Evolutionary conservation across 2,797 vertebrate genomes (phyloP).

Genomic region (Pristis pectinata): DNA sequence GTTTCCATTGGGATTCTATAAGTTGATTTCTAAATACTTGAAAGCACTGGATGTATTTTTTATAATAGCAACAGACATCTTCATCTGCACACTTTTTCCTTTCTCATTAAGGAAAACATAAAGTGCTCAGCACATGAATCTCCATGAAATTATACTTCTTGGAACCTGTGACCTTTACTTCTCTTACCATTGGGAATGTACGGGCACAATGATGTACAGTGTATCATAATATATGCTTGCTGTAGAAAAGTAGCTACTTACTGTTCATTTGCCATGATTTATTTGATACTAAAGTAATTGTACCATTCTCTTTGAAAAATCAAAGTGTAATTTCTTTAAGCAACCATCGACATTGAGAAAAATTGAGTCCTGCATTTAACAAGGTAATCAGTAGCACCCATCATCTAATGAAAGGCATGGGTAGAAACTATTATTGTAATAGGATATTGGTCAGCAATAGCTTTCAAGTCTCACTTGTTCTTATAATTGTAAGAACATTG

Average conservation of each 20-base stretch:
- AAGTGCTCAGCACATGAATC: constrained; percentile 23
- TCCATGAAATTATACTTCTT: constrained; percentile 42
- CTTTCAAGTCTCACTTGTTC: constrained; percentile 6
- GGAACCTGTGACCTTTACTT: constrained; percentile 49
- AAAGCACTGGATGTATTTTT: constrained; percentile 11
- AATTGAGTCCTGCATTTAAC: background rate
- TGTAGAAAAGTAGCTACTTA: constrained; percentile 34
- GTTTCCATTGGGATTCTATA: background rate
- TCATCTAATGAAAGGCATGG: background rate
- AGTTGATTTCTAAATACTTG: constrained; percentile 4
- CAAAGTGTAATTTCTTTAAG: constrained; percentile 3
- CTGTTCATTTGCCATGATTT: constrained; percentile 28
- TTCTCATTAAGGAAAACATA: constrained; percentile 20
- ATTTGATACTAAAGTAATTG: constrained; percentile 26
- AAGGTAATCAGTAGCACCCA: background rate
- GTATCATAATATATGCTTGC: constrained; percentile 40
- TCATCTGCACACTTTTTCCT: background rate
- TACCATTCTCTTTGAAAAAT: constrained; percentile 7
- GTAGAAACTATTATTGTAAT: background rate
- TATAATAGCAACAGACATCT: background rate
- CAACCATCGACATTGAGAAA: background rate
- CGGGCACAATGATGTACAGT: constrained; percentile 47
- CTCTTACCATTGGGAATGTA: constrained; percentile 41
- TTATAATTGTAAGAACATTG: constrained; percentile 19
- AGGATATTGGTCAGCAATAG: constrained; percentile 6